Base-by-base conservation (phyloP, 2,888 invertebrate species). In the Temnothorax ravouxi region DNA sequence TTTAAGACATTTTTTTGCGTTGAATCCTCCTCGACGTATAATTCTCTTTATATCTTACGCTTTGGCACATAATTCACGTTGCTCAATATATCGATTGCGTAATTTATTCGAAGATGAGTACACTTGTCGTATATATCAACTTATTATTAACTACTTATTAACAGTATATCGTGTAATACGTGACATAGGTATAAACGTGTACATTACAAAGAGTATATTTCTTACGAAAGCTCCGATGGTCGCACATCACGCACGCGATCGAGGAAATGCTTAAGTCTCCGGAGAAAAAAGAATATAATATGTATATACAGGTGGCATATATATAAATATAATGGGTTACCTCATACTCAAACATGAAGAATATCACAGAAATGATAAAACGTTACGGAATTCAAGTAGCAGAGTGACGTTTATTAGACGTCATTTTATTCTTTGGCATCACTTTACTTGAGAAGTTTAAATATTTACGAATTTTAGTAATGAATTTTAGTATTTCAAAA, bases 51-150 rank as follows among this genome's bases (percentile, higher is more conserved):
- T 91, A 93, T 91, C 86, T 92, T 93, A 93, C 56, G 84, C 88
- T 94, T 94, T 94, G 94, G 94, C 94, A 94, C 94, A 92, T 94
- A 91, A 94, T 94, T 94, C 94, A 94, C 94, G 91, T 88, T 89
- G 89, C 92, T 92, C 93, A 92, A 93, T 91, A 93, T 91, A 84
- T 87, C 76, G 64, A 88, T 90, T 89, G 91, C 92, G 92, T 91
- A 47, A 47, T 61, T 84, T 67, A 90, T 67, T 77, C 66, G 79
- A 66, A 82, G 64, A 85, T 41, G 59, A 76, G 44, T 41, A 38
- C 47, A 54, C 66, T 29, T 83, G 52, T 25, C 25, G 25, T 77
- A 72, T 79, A 76, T 82, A 76, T 69, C 71, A 34, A 80, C 54
- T 67, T 79, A 59, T 67, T 79, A 59, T 71, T 59, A 59, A 38